Evolutionary conservation across 2,797 vertebrate genomes (phyloP), one percentile per base, ranked within the genome.

Genomic region (Sphenodon punctatus): DNA sequence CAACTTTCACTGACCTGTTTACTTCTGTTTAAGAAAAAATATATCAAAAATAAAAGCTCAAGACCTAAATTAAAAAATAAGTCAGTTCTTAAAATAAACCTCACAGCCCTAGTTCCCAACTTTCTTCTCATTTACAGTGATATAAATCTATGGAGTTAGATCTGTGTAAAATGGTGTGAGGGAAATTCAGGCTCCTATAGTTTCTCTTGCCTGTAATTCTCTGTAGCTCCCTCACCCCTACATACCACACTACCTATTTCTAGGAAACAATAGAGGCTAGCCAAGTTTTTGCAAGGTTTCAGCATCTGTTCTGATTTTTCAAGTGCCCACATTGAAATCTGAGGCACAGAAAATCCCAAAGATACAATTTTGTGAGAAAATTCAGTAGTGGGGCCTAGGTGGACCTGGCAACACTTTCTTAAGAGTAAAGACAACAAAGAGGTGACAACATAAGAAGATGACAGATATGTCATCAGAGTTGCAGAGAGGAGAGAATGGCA

Each of bases 51-150:
- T 6, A 67, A 51, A 30, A 5, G 20, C 71, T 39, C 17, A 9
- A 17, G 70, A 69, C 0, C 3, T n/a, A 23, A 56, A 45, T 43
- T 72, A 39, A 48, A 0, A 20, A 51, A 55, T 55, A 30, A 32
- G 30, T 55, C 4, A 9, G 22, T 56, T 67, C 60, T 7, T 53
- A 45, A 84, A 79, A 39, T 32, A 73, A 63, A 68, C 69, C 23
- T 2, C 0, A 16, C 66, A 36, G 27, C 10, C 8, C 0, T 0
- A 19, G 19, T 19, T 55, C 3, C 4, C 46, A 0, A 19, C 2
- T 68, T 55, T 74, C 6, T 20, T 5, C 27, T n/a, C n/a, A n/a
- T n/a, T 42, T 67, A 27, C 8, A 58, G 10, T 0, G 0, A 8
- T 38, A 2, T 23, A 4, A 8, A 27, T 72, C 22, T 17, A 3